These are phyloP conservation scores for Melikaiella ostensackeni DNA, from an alignment of 2,888 invertebrate species.

Conservation along the genomic window DNA sequence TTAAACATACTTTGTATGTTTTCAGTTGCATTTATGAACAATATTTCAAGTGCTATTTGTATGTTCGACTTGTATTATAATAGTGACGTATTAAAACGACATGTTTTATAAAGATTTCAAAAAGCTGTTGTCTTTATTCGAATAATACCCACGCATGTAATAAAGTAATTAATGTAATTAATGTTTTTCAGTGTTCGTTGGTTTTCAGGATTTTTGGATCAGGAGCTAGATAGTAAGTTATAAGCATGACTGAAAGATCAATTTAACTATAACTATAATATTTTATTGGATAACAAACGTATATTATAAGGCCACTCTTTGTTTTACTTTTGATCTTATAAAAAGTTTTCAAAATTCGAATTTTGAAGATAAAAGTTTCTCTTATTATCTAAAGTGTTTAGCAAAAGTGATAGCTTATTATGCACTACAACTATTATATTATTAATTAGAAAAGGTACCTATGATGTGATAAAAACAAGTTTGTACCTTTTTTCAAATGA, in stretches of 20 bases:
- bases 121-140: slow-evolving; percentile 49
- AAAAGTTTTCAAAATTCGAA: too few species aligned
- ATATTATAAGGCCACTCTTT: background rate
- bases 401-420: too few species aligned
- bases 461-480: too few species aligned
- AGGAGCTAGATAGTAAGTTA: too few species aligned
- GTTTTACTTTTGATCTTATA: too few species aligned
- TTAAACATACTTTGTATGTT: slow-evolving; percentile 60
- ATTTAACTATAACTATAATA: background rate
- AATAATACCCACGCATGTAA: too few species aligned
- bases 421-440: too few species aligned
- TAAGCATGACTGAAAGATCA: background rate
- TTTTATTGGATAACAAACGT: background rate
- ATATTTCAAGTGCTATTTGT: slow-evolving; percentile 71
- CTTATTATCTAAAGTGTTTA: too few species aligned
- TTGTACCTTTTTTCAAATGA: too few species aligned
- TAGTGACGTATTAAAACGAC: slow-evolving; percentile 68
- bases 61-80: slow-evolving; percentile 73
- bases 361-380: background rate
- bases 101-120: slow-evolving; percentile 71
- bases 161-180: too few species aligned
- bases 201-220: background rate
- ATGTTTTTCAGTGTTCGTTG: too few species aligned
- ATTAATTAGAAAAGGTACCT: too few species aligned
- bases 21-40: slow-evolving; percentile 71